Base-by-base conservation (phyloP, 2,888 invertebrate genomes). In the Hemaris fuciformis region DNA sequence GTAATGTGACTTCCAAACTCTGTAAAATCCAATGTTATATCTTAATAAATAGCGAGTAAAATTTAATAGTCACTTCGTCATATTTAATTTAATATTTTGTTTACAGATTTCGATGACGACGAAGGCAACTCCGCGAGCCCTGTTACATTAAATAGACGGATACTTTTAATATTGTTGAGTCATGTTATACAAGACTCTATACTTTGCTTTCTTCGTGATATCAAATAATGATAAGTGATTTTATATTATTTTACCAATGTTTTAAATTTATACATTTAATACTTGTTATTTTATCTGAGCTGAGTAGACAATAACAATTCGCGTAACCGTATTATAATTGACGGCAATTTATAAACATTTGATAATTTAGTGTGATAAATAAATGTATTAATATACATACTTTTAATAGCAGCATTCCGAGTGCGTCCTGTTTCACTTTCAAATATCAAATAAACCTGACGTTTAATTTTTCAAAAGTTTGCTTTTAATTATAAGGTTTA, bases 61-160 rank as follows among this genome's bases (percentile, higher is more conserved):
- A 10, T 64, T 59, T 61, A 59, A 25, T 25, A 38, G n/a, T n/a
- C n/a, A n/a, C n/a, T n/a, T n/a, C n/a, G 46, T 25, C 57, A 62
- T 42, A 45, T 20, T 56, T 64, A n/a, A 41, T 56, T 58, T 57
- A 57, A 62, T 42, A 18, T 59, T 43, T 67, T 62, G 61, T 64
- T 87, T 81, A 63, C 88, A 91, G 91, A 85, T 79, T 85, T 85
- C n/a, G n/a, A n/a, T 61, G 85, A 83, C 34, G 87, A 83, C 60
- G 79, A 81, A 42, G 81, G 82, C 25, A 88, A 77, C 70, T 76
- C 85, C 46, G 83, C 87, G 66, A 69, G 71, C 65, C 64, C 69
- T 57, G 73, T 64, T 60, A 77, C 77, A 64, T 64, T 75, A 65
- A 76, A 74, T 65, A 67, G 69, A 64, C 58, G 76, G 65, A 72